These are phyloP conservation scores for Invenusta paracnida DNA, from an alignment of 2,888 invertebrate genomes.

Conservation along the genomic window DNA sequence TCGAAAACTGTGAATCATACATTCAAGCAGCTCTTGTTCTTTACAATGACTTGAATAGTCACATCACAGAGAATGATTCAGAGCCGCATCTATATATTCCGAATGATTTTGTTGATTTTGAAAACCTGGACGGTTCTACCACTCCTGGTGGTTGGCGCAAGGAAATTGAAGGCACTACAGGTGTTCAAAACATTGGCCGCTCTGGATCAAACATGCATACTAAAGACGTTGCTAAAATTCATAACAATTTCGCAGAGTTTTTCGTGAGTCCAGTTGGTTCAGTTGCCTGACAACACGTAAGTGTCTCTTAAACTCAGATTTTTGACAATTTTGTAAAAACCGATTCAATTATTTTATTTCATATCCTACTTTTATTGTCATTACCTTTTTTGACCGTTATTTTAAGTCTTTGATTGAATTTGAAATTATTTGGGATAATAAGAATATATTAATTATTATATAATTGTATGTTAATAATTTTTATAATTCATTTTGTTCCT, in stretches of 20 bases:
- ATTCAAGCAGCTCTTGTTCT: conserved; percentile 5
- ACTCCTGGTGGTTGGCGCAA: neutral
- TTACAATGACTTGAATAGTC: neutral
- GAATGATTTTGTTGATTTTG: conserved; percentile 10
- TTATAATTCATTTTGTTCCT: too few species aligned
- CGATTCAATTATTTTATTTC: neutral
- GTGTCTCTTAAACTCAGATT: neutral
- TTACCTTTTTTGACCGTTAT: neutral
- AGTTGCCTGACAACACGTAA: neutral
- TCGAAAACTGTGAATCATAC: neutral
- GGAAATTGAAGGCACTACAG: neutral
- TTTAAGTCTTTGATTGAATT: too few species aligned
- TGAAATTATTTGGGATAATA: too few species aligned
- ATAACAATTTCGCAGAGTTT: neutral
- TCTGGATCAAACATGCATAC: neutral
- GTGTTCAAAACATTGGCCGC: neutral
- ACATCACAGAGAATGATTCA: neutral
- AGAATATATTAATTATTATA: too few species aligned
- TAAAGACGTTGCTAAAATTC: neutral
- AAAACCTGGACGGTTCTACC: neutral
- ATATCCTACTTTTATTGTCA: neutral
- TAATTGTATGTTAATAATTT: too few species aligned
- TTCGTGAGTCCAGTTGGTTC: neutral
- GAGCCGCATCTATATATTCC: neutral
- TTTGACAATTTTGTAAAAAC: neutral